phyloP scores from a whole-genome alignment of 2,113 vertebrate genomes.

The Artemisiospiza belli region DNA sequence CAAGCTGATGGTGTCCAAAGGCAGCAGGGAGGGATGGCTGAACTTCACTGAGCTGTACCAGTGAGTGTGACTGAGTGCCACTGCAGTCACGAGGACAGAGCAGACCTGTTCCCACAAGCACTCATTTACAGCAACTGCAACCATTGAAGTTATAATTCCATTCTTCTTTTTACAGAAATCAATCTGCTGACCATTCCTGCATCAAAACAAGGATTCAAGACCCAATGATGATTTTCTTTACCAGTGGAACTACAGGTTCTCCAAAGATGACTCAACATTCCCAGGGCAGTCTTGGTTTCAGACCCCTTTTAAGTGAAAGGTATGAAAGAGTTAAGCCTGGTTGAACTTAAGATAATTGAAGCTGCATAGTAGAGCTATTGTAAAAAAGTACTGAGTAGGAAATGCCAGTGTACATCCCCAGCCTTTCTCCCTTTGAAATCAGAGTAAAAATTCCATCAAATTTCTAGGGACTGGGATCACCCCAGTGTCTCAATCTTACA shows the following conservation, averaged over 20 bases:
- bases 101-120: not conserved
- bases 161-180: slow-evolving; percentile 66
- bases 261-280: slow-evolving; percentile 81
- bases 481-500: not conserved
- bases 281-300: slow-evolving; percentile 69
- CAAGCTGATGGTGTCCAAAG: slow-evolving; percentile 78
- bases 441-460: not conserved
- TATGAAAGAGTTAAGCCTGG: not conserved
- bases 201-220: slow-evolving; percentile 77
- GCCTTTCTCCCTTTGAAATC: not conserved
- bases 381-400: not conserved
- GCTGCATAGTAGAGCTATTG: not conserved
- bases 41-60: slow-evolving; percentile 73
- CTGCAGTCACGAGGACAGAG: not conserved
- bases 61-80: slow-evolving; percentile 59
- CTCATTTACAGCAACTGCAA: not conserved
- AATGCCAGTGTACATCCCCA: not conserved
- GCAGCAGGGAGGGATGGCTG: slow-evolving; percentile 76
- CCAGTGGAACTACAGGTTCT: slow-evolving; percentile 83
- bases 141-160: fast-evolving
- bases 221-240: slow-evolving; percentile 82
- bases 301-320: slow-evolving; percentile 76
- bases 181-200: slow-evolving; percentile 76
- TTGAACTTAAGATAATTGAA: not conserved
- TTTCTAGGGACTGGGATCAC: not conserved